Evolutionary conservation across 1,140 invertebrate genomes (phyloP).

Genomic region (Anoplophora glabripennis): DNA sequence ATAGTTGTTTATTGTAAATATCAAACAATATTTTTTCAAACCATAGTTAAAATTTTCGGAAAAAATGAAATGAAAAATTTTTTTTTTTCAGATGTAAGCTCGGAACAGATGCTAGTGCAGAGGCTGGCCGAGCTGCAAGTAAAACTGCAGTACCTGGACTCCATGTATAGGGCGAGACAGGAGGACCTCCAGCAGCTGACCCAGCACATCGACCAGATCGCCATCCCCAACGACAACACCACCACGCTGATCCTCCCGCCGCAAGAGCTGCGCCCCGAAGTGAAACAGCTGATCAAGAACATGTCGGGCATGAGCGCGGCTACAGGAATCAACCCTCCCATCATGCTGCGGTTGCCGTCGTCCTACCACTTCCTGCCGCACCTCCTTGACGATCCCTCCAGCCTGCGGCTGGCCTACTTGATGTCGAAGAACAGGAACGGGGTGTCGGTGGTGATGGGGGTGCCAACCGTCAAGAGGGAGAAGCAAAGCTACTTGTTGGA

Average conservation of each 20-base stretch:
- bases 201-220: constrained; percentile 57
- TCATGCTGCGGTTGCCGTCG: constrained; percentile 65
- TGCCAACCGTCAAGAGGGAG: constrained; percentile 85
- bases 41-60: no score
- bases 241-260: constrained; percentile 34
- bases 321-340: constrained; percentile 44
- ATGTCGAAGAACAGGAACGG: constrained; percentile 71
- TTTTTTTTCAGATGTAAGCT: constrained; percentile 53
- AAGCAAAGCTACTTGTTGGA: constrained; percentile 85
- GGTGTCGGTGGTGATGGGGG: constrained; percentile 79
- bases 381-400: constrained; percentile 73
- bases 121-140: constrained; percentile 68
- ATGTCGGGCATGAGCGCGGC: constrained; percentile 50
- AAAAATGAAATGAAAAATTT: no score
- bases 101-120: constrained; percentile 66
- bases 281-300: constrained; percentile 52
- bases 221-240: constrained; percentile 45
- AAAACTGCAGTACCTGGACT: constrained; percentile 67
- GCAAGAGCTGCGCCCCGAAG: constrained; percentile 53
- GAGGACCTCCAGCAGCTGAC: constrained; percentile 67
- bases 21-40: neutral
- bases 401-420: constrained; percentile 74
- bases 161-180: constrained; percentile 66
- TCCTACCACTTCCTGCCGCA: constrained; percentile 87
- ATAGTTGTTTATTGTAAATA: no score